Percentiles rank a stretch among this genome's conserved stretches.
Evolutionary conservation across 1,140 invertebrate species (phyloP).

Genomic region (Drosophila sucinea): DNA sequence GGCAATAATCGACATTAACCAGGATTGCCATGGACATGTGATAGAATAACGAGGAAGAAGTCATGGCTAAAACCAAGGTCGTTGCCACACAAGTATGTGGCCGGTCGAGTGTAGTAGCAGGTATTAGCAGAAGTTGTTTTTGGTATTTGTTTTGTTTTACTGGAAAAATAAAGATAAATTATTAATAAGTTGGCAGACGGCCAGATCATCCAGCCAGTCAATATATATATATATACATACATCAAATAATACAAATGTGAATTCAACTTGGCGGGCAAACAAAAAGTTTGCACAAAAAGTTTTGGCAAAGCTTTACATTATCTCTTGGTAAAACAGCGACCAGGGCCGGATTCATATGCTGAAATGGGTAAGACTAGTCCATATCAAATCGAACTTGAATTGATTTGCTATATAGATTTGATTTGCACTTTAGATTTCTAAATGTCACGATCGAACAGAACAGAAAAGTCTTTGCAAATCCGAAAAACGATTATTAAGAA

Average conservation of each 20-base stretch:
- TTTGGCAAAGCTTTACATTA: neutral
- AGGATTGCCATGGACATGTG: slow-evolving; percentile 42
- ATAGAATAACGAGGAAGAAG: slow-evolving; percentile 22
- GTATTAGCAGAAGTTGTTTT: slow-evolving; percentile 39
- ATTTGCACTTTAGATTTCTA: too few relatives aligned
- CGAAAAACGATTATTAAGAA: too few relatives aligned
- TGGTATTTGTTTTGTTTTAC: neutral
- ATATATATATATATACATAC: slow-evolving; percentile 1
- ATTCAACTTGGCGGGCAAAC: slow-evolving; percentile 1
- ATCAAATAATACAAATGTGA: slow-evolving; percentile 19
- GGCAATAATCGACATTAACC: slow-evolving; percentile 51
- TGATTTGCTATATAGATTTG: too few relatives aligned
- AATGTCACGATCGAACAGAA: too few relatives aligned
- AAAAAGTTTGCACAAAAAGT: slow-evolving; percentile 5
- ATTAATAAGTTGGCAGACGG: slow-evolving; percentile 61
- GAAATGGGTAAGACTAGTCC: too few relatives aligned
- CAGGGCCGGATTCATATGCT: neutral
- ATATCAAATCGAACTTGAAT: too few relatives aligned
- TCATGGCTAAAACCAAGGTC: slow-evolving; percentile 49
- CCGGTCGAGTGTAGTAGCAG: slow-evolving; percentile 24
- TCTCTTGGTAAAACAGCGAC: neutral
- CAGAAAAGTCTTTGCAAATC: too few relatives aligned
- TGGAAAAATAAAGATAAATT: slow-evolving; percentile 43
- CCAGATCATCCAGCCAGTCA: slow-evolving; percentile 23
- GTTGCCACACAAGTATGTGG: slow-evolving; percentile 34